Conservation (phyloP, 2,888 invertebrate genomes). For the Rotaria sp. region DNA sequence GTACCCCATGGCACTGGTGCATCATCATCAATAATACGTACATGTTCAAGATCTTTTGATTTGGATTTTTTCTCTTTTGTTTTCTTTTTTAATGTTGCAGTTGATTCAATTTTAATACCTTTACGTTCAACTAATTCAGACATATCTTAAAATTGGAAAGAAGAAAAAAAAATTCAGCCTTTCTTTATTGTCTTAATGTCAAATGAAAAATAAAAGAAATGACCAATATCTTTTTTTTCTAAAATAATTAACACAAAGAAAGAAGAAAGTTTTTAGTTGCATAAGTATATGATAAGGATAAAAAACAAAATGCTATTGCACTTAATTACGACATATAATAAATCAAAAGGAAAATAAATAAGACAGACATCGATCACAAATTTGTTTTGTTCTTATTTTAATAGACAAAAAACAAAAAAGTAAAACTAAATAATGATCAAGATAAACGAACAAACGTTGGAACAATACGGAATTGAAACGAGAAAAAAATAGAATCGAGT, state of each 20-base stretch:
- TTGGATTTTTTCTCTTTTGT: background rate
- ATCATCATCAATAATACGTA: slow-evolving; percentile 17
- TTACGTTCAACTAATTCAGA: background rate
- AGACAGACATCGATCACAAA: background rate
- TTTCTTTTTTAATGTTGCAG: background rate
- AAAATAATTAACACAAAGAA: background rate
- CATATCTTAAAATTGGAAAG: slow-evolving; percentile 5
- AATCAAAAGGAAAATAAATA: background rate
- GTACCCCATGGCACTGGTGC: background rate
- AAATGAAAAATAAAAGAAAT: background rate
- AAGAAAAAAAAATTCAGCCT: background rate
- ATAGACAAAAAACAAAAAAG: background rate
- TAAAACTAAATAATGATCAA: background rate
- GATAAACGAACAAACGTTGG: no score
- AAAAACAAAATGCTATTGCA: background rate
- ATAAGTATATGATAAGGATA: background rate
- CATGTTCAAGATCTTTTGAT: background rate
- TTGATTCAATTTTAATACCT: background rate
- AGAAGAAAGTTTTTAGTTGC: background rate
- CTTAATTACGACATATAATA: background rate
- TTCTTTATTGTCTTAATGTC: background rate
- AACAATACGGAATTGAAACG: no score
- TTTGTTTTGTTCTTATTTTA: background rate
- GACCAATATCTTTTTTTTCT: background rate
- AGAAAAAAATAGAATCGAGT: background rate